Percentiles rank a stretch among this genome's conserved stretches.
These are phyloP conservation scores for Drosophila melanosoma DNA, from an alignment of 2,888 invertebrate genomes.

Conservation along the genomic window DNA sequence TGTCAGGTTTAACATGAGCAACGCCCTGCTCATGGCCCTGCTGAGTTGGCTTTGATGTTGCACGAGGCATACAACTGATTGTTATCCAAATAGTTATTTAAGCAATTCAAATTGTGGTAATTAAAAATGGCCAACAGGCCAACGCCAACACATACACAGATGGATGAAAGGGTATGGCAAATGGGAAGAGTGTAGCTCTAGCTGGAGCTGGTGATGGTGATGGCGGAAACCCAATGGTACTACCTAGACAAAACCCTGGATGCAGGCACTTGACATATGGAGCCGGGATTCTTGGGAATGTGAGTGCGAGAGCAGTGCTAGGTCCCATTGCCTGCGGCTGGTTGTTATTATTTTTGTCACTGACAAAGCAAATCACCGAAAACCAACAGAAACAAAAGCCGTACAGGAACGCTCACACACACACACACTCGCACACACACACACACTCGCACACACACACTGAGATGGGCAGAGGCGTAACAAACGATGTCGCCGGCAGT, in stretches of 20 bases:
- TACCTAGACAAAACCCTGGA: slow-evolving; percentile 52
- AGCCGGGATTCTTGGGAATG: slow-evolving; percentile 46
- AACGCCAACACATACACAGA: slow-evolving; percentile 1
- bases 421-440: slow-evolving; percentile 8
- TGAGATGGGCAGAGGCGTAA: slow-evolving; percentile 52
- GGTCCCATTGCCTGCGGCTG: slow-evolving; percentile 66
- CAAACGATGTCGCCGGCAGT: slow-evolving; percentile 58
- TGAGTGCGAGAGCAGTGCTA: slow-evolving; percentile 42
- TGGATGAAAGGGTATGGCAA: slow-evolving; percentile 3
- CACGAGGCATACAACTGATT: slow-evolving; percentile 63
- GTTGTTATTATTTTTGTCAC: slow-evolving; percentile 80
- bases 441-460: slow-evolving; percentile 2
- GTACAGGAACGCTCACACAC: slow-evolving; percentile 23
- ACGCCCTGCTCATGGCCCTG: slow-evolving; percentile 17
- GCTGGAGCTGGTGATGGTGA: too few species aligned
- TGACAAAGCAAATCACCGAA: slow-evolving; percentile 81
- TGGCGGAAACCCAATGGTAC: background rate
- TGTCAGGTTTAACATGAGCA: slow-evolving; percentile 29
- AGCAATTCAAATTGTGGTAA: slow-evolving; percentile 80
- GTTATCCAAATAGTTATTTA: slow-evolving; percentile 79
- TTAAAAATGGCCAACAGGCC: slow-evolving; percentile 73
- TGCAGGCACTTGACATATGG: slow-evolving; percentile 73
- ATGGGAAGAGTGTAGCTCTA: background rate
- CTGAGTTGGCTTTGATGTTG: slow-evolving; percentile 60
- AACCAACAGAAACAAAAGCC: slow-evolving; percentile 71